A percentile compares a stretch with the other conserved stretches of the same genome.
Conservation (phyloP, 1,140 invertebrate genomes). For the Pogonus chalceus region DNA sequence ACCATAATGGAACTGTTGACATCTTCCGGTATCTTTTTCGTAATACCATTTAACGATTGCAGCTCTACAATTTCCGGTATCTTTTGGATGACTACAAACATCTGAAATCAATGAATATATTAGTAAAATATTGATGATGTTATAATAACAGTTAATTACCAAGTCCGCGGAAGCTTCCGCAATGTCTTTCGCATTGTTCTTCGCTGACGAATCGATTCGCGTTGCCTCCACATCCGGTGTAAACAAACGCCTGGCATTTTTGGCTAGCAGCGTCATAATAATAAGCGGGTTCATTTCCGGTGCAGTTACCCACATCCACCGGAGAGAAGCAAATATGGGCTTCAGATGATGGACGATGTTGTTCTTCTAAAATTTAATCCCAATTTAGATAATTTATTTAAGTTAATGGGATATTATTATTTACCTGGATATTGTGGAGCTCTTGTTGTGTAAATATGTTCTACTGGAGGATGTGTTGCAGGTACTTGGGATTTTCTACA, state of each 20-base stretch:
- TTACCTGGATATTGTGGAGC: background rate
- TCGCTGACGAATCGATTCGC: conserved; percentile 66
- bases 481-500: conserved; percentile 31
- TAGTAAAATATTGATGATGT: background rate
- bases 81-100: conserved; percentile 48
- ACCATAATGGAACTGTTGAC: conserved; percentile 64
- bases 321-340: conserved; percentile 47
- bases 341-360: background rate
- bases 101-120: conserved; percentile 32
- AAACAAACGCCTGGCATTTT: conserved; percentile 61
- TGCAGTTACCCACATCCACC: conserved; percentile 62
- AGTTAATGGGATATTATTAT: no score
- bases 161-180: conserved; percentile 58
- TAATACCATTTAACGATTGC: conserved; percentile 58
- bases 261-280: conserved; percentile 57
- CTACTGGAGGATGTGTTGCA: background rate
- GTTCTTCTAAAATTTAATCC: background rate
- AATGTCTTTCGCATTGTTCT: conserved; percentile 73
- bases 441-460: background rate
- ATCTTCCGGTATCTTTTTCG: conserved; percentile 43
- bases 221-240: conserved; percentile 76
- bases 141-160: conserved; percentile 40
- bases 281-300: conserved; percentile 52
- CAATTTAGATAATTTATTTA: no score
- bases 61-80: conserved; percentile 57